Base-by-base conservation (phyloP, 2,113 vertebrate species). In the Miniopterus natalensis region DNA sequence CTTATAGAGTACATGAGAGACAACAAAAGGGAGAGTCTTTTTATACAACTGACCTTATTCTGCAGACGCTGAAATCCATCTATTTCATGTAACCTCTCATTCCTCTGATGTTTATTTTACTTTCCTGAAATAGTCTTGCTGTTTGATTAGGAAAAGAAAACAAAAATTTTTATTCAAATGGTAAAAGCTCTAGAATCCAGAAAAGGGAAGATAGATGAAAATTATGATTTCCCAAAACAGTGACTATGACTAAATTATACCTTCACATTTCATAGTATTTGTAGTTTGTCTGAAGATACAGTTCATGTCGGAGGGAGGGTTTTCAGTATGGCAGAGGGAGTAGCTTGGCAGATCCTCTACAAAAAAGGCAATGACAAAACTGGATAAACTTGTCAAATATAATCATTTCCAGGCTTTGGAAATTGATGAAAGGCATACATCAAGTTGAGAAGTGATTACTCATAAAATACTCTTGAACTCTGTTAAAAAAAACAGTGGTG, bases 111-210 rank as follows among this genome's bases (percentile, higher is more conserved):
- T 23, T 95, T 95, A 87, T 78, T 91, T 95, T 83, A 36, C 49
- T 92, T 78, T 73, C 23, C n/a, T 95, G 27, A 87, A 90, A 92
- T 73, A 73, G 42, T 79, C 42, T 92, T 92, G 21, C 7, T 77
- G 68, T 80, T 94, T 88, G 66, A 90, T 90, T 77, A 92, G 13
- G 65, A 75, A 87, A 84, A 96, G 74, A 55, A 73, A 57, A 84
- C 31, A 79, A 77, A 68, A 70, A 20, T 45, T 10, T 49, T 9
- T 25, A 75, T 78, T 95, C 21, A 78, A 73, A 49, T 85, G 0
- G 4, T 74, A 83, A 84, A 25, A 79, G 27, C 73, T 49, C 0
- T 45, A 84, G 75, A 70, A 92, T 70, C 65, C 42, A 88, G 42
- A 80, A 91, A 94, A 83, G 29, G 31, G 8, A 78, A 70, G 45